Percentiles rank a stretch among this genome's conserved stretches.
Evolutionary conservation across 2,888 invertebrate genomes (phyloP).

Genomic region (Watsonalla binaria): DNA sequence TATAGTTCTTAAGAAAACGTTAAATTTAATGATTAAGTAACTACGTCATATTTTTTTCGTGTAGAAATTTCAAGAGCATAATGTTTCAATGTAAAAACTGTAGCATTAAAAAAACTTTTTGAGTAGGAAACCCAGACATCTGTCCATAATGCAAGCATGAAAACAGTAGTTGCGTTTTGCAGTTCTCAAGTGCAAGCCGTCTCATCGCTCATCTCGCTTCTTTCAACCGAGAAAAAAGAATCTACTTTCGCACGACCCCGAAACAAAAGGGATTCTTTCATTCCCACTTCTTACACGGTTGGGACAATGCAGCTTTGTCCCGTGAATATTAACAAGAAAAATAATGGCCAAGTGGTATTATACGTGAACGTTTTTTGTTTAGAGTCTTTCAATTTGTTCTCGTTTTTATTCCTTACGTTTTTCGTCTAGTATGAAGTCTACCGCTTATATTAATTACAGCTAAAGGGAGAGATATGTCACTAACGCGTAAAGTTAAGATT

Average conservation of each 20-base stretch:
- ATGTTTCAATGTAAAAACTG: too few species aligned
- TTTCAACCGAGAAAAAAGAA: conserved; percentile 23
- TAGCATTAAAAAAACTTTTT: too few species aligned
- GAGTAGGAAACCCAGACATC: not conserved
- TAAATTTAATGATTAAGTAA: too few species aligned
- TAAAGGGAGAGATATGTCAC: too few species aligned
- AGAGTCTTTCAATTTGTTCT: conserved; percentile 15
- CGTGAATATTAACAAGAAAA: conserved; percentile 51
- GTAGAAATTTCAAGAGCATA: too few species aligned
- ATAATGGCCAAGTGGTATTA: conserved; percentile 25
- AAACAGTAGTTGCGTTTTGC: conserved; percentile 22
- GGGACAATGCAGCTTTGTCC: conserved; percentile 53
- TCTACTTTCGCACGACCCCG: conserved; percentile 31
- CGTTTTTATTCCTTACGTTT: conserved; percentile 6
- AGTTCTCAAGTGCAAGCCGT: conserved; percentile 22
- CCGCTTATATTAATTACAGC: too few species aligned
- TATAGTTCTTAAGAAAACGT: too few species aligned
- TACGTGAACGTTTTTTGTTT: conserved; percentile 20
- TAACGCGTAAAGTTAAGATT: too few species aligned
- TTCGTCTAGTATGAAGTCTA: too few species aligned
- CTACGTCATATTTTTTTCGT: too few species aligned
- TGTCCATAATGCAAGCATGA: conserved; percentile 10
- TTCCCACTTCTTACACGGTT: conserved; percentile 49
- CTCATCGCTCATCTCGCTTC: conserved; percentile 30
- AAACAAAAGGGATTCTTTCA: conserved; percentile 52